Base-by-base conservation (phyloP, 2,888 invertebrate species). In the Odontocerum albicorne region DNA sequence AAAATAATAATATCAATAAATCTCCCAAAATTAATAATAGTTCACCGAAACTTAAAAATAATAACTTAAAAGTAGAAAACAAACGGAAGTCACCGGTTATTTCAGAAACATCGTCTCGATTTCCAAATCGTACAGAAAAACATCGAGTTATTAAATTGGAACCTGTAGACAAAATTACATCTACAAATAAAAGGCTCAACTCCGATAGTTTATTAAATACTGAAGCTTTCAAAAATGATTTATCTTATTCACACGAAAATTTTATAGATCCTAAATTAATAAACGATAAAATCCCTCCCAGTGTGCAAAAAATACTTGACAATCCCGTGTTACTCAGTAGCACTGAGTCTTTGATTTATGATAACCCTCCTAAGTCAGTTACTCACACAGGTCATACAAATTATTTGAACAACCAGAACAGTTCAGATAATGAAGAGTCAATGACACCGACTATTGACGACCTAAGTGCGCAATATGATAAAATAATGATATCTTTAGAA, bases 231-330 rank as follows among this genome's bases (percentile, higher is more conserved):
- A 52, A 50, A 43, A 58, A 56, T 47, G 35, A 58, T 39, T 39
- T 61, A 12, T 56, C 58, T 8, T 32, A 16, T 33, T 61, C 61
- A 1, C 61, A 61, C 17, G 61, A 61, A 45, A 52, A 52, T 7
- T 61, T 61, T 38, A 61, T 83, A 57, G 82, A 83, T 66, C 82
- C 82, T 20, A 72, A 77, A 63, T 73, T 87, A 54, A 87, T 87
- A 54, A 87, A 87, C 68, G 83, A 84, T 71, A 84, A 83, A 67
- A 72, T 87, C 44, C 80, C 84, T 13, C 82, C 86, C 31, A 78
- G 77, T 64, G 76, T 79, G 13, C 77, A 75, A 61, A 79, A 75
- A 19, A 72, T 79, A 62, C 65, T 76, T 61, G 75, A 77, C 64
- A 78, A 78, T 62, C 76, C 78, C 13, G 77, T 76, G 57, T 75